Percentiles rank a stretch among this genome's conserved stretches.
Evolutionary conservation across 1,140 invertebrate genomes (phyloP).

Genomic region (Macrobrachium rosenbergii): DNA sequence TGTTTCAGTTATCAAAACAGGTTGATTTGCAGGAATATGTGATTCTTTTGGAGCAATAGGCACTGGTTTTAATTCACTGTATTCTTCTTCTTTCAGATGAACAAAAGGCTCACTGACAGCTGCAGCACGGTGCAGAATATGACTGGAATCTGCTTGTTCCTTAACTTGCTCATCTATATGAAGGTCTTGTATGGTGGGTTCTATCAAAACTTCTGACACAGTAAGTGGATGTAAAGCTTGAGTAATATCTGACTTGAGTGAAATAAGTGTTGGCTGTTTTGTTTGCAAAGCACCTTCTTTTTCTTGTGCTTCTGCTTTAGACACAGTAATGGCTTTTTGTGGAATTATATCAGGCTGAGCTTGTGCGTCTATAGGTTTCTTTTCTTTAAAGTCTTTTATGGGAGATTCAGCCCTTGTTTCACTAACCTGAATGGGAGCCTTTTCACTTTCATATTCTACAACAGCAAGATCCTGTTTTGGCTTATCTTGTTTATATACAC

Average conservation of each 20-base stretch:
- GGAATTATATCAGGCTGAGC: conserved; percentile 73
- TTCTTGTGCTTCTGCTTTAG: conserved; percentile 61
- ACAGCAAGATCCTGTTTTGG: conserved; percentile 53
- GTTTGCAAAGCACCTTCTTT: conserved; percentile 60
- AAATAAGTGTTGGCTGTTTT: conserved; percentile 51
- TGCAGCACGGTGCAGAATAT: conserved; percentile 48
- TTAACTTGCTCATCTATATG: conserved; percentile 70
- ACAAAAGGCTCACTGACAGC: conserved; percentile 59
- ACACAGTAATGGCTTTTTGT: conserved; percentile 73
- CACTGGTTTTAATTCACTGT: conserved; percentile 31
- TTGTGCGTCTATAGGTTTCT: conserved; percentile 71
- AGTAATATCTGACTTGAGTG: conserved; percentile 43
- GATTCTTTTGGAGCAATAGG: conserved; percentile 56
- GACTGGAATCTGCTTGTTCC: conserved; percentile 68
- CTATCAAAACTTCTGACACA: conserved; percentile 55
- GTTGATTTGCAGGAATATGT: conserved; percentile 45
- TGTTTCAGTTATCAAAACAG: conserved; percentile 49
- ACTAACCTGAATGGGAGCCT: conserved; percentile 63
- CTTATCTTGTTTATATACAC: conserved; percentile 44
- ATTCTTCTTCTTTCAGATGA: conserved; percentile 56
- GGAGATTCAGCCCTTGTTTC: conserved; percentile 63
- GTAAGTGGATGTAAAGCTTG: conserved; percentile 52
- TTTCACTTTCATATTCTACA: conserved; percentile 57
- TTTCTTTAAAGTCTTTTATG: conserved; percentile 61
- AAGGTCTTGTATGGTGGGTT: conserved; percentile 45